Evolutionary conservation across 1,140 invertebrate genomes (phyloP).

Genomic region (Heliconius himera): DNA sequence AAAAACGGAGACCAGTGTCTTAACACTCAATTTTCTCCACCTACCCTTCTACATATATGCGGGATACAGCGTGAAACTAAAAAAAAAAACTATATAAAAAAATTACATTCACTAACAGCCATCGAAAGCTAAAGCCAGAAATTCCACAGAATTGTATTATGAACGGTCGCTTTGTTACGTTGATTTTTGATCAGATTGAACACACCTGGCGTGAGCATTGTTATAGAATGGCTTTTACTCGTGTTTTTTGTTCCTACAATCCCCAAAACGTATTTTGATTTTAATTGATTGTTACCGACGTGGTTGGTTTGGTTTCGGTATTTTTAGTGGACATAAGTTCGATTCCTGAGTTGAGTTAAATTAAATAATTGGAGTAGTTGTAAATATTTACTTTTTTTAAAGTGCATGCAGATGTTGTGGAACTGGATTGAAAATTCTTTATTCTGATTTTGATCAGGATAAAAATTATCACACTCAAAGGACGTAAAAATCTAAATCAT

Average conservation of each 20-base stretch:
- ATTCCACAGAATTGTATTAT: slow-evolving; percentile 14
- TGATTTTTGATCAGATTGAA: slow-evolving; percentile 11
- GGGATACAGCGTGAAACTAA: background rate
- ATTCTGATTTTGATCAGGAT: too few relatives aligned
- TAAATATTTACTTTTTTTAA: too few relatives aligned
- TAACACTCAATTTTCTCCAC: background rate
- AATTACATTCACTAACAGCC: background rate
- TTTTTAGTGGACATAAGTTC: background rate
- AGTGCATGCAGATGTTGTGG: too few relatives aligned
- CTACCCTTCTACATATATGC: background rate
- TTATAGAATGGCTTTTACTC: slow-evolving; percentile 1
- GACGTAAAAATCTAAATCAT: too few relatives aligned
- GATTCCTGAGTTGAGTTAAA: background rate
- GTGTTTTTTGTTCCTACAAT: background rate
- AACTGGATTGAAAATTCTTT: too few relatives aligned
- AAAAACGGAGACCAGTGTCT: background rate
- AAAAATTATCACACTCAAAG: too few relatives aligned
- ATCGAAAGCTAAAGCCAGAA: background rate
- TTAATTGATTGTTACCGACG: slow-evolving; percentile 5
- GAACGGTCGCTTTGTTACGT: slow-evolving; percentile 8
- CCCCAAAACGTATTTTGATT: slow-evolving; percentile 3
- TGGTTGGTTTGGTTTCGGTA: background rate
- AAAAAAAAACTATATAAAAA: background rate
- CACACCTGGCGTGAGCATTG: slow-evolving; percentile 5
- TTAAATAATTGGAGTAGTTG: background rate